Percentiles rank a stretch among this genome's conserved stretches.
phyloP scores from a whole-genome alignment of 1,140 invertebrate species.

The Drosophila miranda region DNA sequence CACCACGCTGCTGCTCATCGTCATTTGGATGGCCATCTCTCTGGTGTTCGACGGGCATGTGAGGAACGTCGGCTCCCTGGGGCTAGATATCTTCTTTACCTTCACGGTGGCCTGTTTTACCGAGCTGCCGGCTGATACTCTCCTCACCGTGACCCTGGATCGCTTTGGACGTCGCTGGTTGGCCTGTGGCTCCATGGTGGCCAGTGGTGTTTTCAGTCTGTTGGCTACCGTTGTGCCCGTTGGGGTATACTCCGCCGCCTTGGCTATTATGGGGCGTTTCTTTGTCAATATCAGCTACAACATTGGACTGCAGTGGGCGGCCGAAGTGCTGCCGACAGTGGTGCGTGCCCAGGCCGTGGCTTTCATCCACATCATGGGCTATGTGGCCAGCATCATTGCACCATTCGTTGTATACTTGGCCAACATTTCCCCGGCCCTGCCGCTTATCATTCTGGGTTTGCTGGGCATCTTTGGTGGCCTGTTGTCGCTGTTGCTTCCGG shows the following conservation, averaged over 20 bases:
- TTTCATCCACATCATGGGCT: constrained; percentile 93
- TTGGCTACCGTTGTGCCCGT: constrained; percentile 88
- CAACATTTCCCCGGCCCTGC: constrained; percentile 87
- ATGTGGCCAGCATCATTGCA: constrained; percentile 91
- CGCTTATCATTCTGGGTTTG: constrained; percentile 89
- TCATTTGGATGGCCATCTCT: constrained; percentile 94
- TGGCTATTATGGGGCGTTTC: constrained; percentile 92
- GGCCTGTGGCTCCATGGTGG: constrained; percentile 90
- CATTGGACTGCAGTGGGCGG: constrained; percentile 93
- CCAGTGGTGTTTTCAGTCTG: constrained; percentile 91
- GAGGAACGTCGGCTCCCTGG: constrained; percentile 90
- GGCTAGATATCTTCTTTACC: constrained; percentile 91
- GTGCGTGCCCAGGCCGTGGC: constrained; percentile 92
- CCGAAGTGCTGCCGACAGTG: constrained; percentile 92
- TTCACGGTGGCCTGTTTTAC: constrained; percentile 92
- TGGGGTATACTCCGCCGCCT: constrained; percentile 87
- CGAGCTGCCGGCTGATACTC: constrained; percentile 88
- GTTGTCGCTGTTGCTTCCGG: constrained; percentile 89
- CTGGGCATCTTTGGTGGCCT: constrained; percentile 89
- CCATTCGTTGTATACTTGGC: constrained; percentile 92
- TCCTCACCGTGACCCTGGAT: constrained; percentile 91
- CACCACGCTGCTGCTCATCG: constrained; percentile 88
- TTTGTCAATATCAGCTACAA: constrained; percentile 94
- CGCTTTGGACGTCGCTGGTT: constrained; percentile 92
- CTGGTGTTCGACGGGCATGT: constrained; percentile 94